These are phyloP conservation scores for Akabosia matsudoensis DNA, from an alignment of 1,140 invertebrate species.

Conservation along the genomic window DNA sequence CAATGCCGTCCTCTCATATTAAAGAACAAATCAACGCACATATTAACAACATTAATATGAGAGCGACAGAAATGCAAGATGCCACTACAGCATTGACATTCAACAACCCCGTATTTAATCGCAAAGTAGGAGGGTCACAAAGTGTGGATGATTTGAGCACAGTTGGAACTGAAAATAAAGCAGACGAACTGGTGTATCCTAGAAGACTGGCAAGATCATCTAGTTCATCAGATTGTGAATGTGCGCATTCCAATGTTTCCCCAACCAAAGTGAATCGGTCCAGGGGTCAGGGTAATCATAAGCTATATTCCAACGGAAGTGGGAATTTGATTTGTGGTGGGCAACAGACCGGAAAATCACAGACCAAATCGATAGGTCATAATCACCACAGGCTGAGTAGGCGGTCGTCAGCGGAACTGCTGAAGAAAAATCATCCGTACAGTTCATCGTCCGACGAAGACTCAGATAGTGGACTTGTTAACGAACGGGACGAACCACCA, in stretches of 20 bases:
- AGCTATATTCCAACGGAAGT: background rate
- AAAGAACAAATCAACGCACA: conserved; percentile 24
- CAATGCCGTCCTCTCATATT: background rate
- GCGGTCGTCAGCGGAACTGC: conserved; percentile 51
- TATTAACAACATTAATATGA: conserved; percentile 1
- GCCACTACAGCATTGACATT: conserved; percentile 23
- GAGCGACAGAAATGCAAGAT: background rate
- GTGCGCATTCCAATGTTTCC: conserved; percentile 1
- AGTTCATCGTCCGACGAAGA: conserved; percentile 51
- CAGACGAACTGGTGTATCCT: conserved; percentile 32
- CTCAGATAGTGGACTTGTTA: conserved; percentile 49
- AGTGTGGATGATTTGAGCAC: conserved; percentile 45
- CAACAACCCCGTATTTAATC: conserved; percentile 37
- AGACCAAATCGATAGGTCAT: conserved; percentile 54
- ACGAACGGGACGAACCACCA: conserved; percentile 51
- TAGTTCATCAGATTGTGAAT: conserved; percentile 44
- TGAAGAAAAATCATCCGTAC: conserved; percentile 48
- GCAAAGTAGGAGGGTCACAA: conserved; percentile 34
- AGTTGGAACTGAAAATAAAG: conserved; percentile 28
- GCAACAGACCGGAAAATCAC: conserved; percentile 51
- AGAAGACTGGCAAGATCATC: conserved; percentile 42
- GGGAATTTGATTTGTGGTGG: background rate
- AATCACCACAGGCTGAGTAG: conserved; percentile 50
- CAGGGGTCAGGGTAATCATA: background rate
- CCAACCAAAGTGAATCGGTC: background rate